Conservation (phyloP, 2,113 vertebrate genomes). For the Paramormyrops kingsleyae region DNA sequence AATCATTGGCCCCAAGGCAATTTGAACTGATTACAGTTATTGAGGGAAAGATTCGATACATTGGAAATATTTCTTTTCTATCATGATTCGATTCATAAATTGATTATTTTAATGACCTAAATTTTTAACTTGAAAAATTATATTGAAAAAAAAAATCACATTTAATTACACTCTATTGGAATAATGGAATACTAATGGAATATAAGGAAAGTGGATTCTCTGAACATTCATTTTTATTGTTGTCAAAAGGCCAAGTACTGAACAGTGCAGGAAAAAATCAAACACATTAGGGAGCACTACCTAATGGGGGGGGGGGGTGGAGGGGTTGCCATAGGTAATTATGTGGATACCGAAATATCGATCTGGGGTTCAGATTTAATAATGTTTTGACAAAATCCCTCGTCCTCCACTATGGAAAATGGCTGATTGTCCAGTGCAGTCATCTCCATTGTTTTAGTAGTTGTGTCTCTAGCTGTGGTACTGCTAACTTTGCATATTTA, state of each 20-base stretch:
- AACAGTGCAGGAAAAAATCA: not conserved
- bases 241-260: not conserved
- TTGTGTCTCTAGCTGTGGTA: not conserved
- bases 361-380: not conserved
- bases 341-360: not conserved
- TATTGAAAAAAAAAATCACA: not conserved
- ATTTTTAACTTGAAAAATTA: not conserved
- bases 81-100: not conserved
- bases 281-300: not conserved
- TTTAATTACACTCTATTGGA: not conserved
- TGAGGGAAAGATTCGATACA: not conserved
- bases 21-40: not conserved
- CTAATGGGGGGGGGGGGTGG: not conserved
- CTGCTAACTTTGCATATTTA: not conserved
- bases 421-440: not conserved
- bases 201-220: not conserved
- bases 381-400: not conserved
- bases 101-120: not conserved
- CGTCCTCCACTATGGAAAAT: not conserved
- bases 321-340: not conserved
- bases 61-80: not conserved
- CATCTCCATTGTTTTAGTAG: not conserved
- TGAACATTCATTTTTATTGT: not conserved
- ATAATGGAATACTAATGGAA: not conserved
- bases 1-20: not conserved